Percentiles rank a stretch among this genome's conserved stretches.
phyloP scores from a whole-genome alignment of 2,888 invertebrate species.

The Sarcophaga carnaria region DNA sequence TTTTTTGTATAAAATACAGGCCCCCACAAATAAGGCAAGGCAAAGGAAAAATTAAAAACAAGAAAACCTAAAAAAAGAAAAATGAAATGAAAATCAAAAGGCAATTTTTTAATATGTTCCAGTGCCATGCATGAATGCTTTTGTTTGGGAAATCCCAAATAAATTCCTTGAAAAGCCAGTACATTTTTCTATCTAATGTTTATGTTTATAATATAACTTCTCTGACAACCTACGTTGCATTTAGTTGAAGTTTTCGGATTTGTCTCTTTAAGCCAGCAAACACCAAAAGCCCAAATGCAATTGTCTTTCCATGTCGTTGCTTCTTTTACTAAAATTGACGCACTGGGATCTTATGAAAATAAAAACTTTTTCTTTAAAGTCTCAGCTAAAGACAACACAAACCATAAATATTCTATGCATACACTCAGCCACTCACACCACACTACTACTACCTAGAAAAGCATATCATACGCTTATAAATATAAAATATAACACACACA shows the following conservation, averaged over 20 bases:
- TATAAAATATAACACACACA: not conserved
- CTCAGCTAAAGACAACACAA: slow-evolving; percentile 41
- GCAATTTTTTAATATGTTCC: not conserved
- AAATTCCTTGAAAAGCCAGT: too few species aligned
- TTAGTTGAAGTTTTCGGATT: too few species aligned
- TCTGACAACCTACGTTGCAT: not conserved
- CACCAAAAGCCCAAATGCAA: slow-evolving; percentile 58
- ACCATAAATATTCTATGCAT: not conserved
- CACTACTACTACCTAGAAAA: not conserved
- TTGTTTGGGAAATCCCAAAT: not conserved
- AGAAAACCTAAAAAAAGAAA: not conserved
- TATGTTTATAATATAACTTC: not conserved
- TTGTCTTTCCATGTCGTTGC: slow-evolving; percentile 53
- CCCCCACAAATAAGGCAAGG: slow-evolving; percentile 36
- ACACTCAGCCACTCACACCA: not conserved
- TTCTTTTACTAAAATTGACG: slow-evolving; percentile 41
- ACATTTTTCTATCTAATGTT: not conserved
- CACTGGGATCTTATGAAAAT: slow-evolving; percentile 32
- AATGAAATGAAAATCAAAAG: not conserved
- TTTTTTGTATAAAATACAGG: not conserved
- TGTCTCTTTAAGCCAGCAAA: not conserved
- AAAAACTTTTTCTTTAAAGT: slow-evolving; percentile 16
- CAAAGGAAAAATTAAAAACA: not conserved
- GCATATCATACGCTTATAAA: not conserved
- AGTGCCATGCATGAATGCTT: not conserved